Percentiles rank a stretch among this genome's conserved stretches.
Evolutionary conservation across 2,797 vertebrate species (phyloP).

Genomic region (Enteromius argenteus): DNA sequence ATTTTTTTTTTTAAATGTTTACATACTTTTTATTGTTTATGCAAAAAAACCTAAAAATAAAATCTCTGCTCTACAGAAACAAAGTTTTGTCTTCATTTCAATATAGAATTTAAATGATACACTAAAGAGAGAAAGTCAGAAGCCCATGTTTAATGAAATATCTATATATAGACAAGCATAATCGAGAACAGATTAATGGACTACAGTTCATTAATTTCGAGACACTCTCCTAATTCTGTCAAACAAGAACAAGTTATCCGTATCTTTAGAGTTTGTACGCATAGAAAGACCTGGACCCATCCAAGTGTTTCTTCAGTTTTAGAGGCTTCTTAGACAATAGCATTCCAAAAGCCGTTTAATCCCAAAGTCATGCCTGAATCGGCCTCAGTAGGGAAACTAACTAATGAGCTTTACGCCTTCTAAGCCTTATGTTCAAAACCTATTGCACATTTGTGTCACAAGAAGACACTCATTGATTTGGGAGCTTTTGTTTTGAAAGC

Average conservation of each 20-base stretch:
- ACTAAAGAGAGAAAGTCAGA: neutral
- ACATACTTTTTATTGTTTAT: neutral
- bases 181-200: neutral
- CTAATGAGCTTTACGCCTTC: conserved; percentile 61
- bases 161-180: conserved; percentile 33
- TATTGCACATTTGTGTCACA: conserved; percentile 46
- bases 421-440: conserved; percentile 59
- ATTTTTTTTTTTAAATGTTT: no score
- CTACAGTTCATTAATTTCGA: conserved; percentile 16
- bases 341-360: conserved; percentile 58
- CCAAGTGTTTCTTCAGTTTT: conserved; percentile 23
- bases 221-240: conserved; percentile 7
- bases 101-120: neutral
- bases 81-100: neutral
- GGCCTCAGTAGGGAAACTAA: conserved; percentile 58
- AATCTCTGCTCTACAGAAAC: neutral
- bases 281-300: neutral
- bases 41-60: neutral
- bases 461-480: conserved; percentile 38
- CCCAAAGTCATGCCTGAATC: conserved; percentile 61
- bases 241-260: neutral
- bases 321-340: conserved; percentile 36
- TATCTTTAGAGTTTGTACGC: conserved; percentile 3
- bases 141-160: conserved; percentile 14
- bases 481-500: conserved; percentile 29